Base-by-base conservation (phyloP, 2,113 vertebrate genomes). In the Alces alces region DNA sequence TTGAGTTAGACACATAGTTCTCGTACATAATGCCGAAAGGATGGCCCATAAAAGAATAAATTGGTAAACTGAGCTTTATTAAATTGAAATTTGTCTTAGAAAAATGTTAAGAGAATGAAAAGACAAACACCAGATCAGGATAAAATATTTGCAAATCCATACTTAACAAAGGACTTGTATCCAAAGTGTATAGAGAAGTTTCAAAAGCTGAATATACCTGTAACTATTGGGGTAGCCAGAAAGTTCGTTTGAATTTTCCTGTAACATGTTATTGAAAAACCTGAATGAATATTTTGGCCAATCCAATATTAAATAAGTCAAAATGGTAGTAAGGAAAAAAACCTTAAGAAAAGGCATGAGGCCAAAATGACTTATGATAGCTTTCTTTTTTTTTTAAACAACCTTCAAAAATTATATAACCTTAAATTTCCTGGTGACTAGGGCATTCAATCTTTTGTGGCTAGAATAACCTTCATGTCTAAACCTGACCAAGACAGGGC, bases 321-420 rank as follows among this genome's bases (percentile, higher is more conserved):
- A 61, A 87, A 10, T 61, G 73, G 14, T 76, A 70, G 83, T 90
- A 50, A 50, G n/a, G n/a, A 50, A 52, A 93, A 66, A 90, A 61
- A 28, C 15, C 76, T 70, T 86, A 82, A 89, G 78, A 36, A 86
- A 95, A 80, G 27, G 9, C 36, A 78, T 17, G 13, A 45, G 27
- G 47, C 7, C 27, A 80, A 86, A 96, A 82, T 86, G 45, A 93
- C 43, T 78, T 43, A 83, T 36, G 80, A 66, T 36, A 82, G 36
- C 7, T 86, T 78, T 36, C 33, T 66, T 86, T 57, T 60, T 88
- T 54, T n/a, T 79, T 55, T 39, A 10, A 94, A 36, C 6, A 92
- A 27, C 13, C n/a, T 93, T 93, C n/a, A 52, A 97, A 76, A 84
- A 61, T 79, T 39, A 57, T 91, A 27, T 96, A 93, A 91, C n/a